phyloP scores from a whole-genome alignment of 1,140 invertebrate species.

The Trachelipus rathkii region DNA sequence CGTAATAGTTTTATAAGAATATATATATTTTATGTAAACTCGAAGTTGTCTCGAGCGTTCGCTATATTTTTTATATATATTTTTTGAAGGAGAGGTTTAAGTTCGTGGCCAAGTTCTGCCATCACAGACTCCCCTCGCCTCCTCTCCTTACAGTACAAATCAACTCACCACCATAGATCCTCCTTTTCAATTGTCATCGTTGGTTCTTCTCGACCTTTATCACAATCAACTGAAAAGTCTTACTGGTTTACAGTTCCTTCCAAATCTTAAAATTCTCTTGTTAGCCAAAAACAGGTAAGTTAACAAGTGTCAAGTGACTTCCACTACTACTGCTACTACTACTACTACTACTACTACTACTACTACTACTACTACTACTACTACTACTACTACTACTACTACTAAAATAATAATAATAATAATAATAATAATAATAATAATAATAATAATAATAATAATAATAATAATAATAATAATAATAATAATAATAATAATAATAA shows the following conservation, averaged over 20 bases:
- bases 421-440: too few relatives aligned
- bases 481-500: too few relatives aligned
- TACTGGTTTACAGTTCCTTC: conserved; percentile 65
- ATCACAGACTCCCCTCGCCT: neutral
- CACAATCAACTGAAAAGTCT: conserved; percentile 89
- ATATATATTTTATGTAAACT: too few relatives aligned
- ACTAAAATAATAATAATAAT: too few relatives aligned
- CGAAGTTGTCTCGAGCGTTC: too few relatives aligned
- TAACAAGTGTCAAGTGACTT: neutral
- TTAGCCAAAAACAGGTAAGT: conserved; percentile 64
- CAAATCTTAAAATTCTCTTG: conserved; percentile 74
- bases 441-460: too few relatives aligned
- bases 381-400: too few relatives aligned
- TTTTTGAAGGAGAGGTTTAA: neutral
- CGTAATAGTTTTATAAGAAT: too few relatives aligned
- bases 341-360: too few relatives aligned
- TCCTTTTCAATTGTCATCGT: conserved; percentile 60
- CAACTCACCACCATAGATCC: conserved; percentile 71
- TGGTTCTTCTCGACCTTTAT: conserved; percentile 89
- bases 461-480: too few relatives aligned
- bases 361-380: too few relatives aligned
- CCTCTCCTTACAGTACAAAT: conserved; percentile 80
- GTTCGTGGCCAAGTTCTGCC: neutral
- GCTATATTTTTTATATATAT: too few relatives aligned
- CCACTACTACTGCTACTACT: neutral